Evolutionary conservation across 2,113 vertebrate genomes (phyloP), one percentile per base, ranked within the genome.

Genomic region (Chascanopsetta lugubris): DNA sequence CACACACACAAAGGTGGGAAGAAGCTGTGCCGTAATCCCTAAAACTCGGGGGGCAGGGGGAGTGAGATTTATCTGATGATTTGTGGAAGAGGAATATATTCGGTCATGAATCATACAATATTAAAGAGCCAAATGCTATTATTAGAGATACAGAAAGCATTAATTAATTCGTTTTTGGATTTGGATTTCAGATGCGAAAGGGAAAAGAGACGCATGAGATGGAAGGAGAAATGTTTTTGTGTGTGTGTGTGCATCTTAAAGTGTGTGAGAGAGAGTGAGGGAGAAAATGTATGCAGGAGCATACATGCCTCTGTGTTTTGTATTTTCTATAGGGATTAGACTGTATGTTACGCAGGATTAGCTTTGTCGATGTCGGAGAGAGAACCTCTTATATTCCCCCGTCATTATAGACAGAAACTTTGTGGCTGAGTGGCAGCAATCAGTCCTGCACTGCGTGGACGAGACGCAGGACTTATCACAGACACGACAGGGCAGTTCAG

Each of bases 291-390:
- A 69, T 70, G 63, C 69, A 69, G 15, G n/a, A 29, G 36, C 53
- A 56, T 66, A 46, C 27, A 68, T 63, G 56, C 51, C 46, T 51
- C 27, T 7, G 26, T 75, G 70, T 79, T 65, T 75, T 69, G 54
- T 76, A 57, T 75, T 78, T 69, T 75, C 71, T 66, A 36, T 68
- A 77, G 36, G 57, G 69, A 81, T 86, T 85, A 75, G 54, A 29
- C 46, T 25, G 45, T 53, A 45, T 6, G 26, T 76, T 79, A 72
- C 53, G 40, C 50, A 69, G 64, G 77, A 77, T 87, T 84, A 75
- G 20, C 50, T 72, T 64, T 56, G 69, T 72, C 50, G 15, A 78
- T 77, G 51, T 25, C 61, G 22, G 26, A 75, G 48, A 75, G 48
- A 58, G 22, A 53, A 30, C 22, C 36, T 75, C 47, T 77, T 64